A percentile compares a stretch with the other conserved stretches of the same genome.
Conservation (phyloP, 2,113 vertebrate species). For the Turdus rufiventris region DNA sequence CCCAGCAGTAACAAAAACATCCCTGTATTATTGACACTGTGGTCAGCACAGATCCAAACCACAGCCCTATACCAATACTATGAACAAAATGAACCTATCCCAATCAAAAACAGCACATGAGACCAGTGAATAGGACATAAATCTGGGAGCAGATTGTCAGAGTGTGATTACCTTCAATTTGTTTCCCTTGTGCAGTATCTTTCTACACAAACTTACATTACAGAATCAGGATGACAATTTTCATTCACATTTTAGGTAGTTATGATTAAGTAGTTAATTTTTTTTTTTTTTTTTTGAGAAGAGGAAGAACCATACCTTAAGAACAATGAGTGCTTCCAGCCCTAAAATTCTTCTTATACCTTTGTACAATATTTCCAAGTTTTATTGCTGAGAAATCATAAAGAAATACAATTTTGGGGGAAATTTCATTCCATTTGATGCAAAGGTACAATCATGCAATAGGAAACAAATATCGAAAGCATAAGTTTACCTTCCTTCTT, state of each 20-base stretch:
- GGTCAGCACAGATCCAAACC: neutral
- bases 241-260: neutral
- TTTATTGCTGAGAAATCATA: neutral
- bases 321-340: neutral
- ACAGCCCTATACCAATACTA: neutral
- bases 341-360: neutral
- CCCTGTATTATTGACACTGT: fast-evolving
- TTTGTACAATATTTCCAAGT: neutral
- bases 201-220: neutral
- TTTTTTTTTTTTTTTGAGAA: neutral
- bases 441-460: neutral
- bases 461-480: neutral
- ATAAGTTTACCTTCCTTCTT: neutral
- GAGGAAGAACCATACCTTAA: neutral
- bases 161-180: neutral
- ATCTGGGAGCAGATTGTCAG: neutral
- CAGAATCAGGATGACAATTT: neutral
- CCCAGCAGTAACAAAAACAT: neutral
- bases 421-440: neutral
- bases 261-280: neutral
- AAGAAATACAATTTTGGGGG: fast-evolving
- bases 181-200: neutral
- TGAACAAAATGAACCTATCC: neutral
- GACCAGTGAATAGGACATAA: neutral
- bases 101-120: neutral